These are phyloP conservation scores for human (Homo sapiens) DNA, from an alignment of 2,113 vertebrate species.

Conservation along the genomic window GRCh38 chr1:34654001-34654500, in stretches of 20 bases:
- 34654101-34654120: background rate
- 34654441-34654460: background rate
- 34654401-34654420: background rate
- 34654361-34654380: background rate
- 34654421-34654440: background rate
- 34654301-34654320: background rate
- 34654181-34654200: background rate
- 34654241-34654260: background rate
- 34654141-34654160: background rate
- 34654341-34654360: background rate
- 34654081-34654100: rapidly evolving
- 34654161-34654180: background rate
- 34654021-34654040: background rate
- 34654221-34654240: background rate
- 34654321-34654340: background rate
- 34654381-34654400: background rate
- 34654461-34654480: background rate
- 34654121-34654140: background rate
- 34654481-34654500: background rate
- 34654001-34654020: background rate
- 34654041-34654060: rapidly evolving
- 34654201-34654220: background rate
- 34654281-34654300: background rate
- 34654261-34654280: background rate
- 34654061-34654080: background rate